Evolutionary conservation across 2,113 vertebrate genomes (phyloP).

Genomic region (Butorides virescens): DNA sequence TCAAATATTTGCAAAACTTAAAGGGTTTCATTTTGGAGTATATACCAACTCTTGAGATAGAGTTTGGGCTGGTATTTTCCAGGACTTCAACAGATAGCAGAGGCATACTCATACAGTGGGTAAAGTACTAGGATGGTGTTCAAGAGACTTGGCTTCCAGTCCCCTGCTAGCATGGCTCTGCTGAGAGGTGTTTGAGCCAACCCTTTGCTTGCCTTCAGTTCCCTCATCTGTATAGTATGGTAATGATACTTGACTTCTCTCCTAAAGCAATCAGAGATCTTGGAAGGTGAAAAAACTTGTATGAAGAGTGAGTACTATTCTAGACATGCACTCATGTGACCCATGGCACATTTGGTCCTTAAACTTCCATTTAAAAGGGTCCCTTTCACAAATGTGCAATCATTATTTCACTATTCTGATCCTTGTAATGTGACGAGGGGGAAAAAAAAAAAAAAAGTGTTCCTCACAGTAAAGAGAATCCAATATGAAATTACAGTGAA

Average conservation of each 20-base stretch:
- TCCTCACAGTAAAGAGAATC: neutral
- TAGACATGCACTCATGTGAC: neutral
- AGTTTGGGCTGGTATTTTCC: neutral
- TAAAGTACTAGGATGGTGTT: neutral
- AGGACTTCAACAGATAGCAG: neutral
- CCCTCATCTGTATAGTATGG: neutral
- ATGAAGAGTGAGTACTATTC: neutral
- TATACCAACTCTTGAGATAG: neutral
- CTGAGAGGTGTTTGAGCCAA: neutral
- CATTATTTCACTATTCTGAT: neutral
- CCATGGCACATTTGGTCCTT: neutral
- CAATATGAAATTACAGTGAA: neutral
- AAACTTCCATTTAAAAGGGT: neutral
- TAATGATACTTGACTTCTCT: neutral
- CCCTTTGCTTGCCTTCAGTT: neutral
- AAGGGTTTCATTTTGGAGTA: neutral
- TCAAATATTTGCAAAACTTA: neutral
- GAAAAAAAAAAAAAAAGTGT: neutral
- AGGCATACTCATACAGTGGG: neutral
- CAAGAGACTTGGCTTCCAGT: neutral
- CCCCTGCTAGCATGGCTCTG: neutral
- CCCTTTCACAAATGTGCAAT: neutral
- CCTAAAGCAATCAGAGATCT: neutral
- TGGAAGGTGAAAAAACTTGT: neutral
- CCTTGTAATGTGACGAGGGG: neutral